phyloP scores from a whole-genome alignment of 2,113 vertebrate genomes.

The Anoplopoma fimbria region DNA sequence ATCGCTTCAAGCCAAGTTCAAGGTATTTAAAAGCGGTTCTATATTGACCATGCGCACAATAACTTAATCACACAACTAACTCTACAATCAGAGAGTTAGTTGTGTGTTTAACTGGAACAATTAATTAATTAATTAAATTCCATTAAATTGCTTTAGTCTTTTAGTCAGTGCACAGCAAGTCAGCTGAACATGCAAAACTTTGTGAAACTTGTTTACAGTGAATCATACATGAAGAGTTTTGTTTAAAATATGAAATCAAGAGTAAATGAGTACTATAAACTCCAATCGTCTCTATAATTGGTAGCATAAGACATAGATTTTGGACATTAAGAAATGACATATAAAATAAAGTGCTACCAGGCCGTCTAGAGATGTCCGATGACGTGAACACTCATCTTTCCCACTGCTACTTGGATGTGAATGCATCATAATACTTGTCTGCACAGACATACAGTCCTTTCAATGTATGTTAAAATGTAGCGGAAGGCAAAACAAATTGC shows the following conservation, averaged over 20 bases:
- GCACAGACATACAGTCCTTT: background rate
- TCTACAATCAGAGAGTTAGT: too few species aligned
- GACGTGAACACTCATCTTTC: background rate
- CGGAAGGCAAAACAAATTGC: background rate
- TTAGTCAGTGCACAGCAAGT: background rate
- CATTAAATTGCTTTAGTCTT: background rate
- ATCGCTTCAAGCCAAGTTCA: background rate
- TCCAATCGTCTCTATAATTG: background rate
- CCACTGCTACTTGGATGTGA: background rate
- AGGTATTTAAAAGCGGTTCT: constrained; percentile 29
- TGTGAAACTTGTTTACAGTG: background rate
- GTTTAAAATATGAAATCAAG: background rate
- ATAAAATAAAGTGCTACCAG: background rate
- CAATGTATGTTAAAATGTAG: background rate
- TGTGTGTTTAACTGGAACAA: background rate
- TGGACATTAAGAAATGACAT: background rate
- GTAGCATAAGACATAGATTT: background rate
- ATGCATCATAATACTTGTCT: background rate
- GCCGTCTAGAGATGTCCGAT: background rate
- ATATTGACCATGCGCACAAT: too few species aligned
- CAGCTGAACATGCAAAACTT: background rate
- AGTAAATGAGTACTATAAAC: background rate
- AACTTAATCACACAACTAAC: background rate
- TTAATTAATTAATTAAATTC: too few species aligned
- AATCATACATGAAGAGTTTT: background rate